Evolutionary conservation across 2,888 invertebrate genomes (phyloP).

Genomic region (Ochropacha duplaris): DNA sequence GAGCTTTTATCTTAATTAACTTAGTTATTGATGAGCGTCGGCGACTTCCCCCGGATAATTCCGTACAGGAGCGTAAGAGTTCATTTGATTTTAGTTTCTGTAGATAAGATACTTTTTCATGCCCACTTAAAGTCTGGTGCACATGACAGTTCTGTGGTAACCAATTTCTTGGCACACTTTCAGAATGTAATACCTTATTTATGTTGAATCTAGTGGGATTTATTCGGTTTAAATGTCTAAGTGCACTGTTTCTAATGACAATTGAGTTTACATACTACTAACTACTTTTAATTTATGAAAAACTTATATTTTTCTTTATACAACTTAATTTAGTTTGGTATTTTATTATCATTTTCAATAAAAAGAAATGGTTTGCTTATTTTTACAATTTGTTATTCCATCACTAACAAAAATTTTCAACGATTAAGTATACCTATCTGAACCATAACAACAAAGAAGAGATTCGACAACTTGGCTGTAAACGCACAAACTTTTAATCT

Average conservation of each 20-base stretch:
- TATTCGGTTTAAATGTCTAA: not conserved
- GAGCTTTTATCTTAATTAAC: constrained; percentile 58
- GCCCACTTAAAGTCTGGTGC: not conserved
- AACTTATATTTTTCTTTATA: no score
- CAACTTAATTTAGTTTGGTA: no score
- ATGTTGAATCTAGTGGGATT: not conserved
- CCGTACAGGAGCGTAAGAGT: constrained; percentile 18
- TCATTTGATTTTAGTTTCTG: constrained; percentile 32
- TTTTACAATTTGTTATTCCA: not conserved
- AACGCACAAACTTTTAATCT: constrained; percentile 1
- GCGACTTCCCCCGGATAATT: constrained; percentile 29
- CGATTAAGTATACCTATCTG: not conserved
- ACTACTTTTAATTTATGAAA: not conserved
- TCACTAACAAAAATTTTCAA: not conserved
- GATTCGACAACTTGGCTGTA: not conserved
- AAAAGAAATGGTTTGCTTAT: no score
- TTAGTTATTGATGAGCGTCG: constrained; percentile 47
- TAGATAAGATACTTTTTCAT: constrained; percentile 1
- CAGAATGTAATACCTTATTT: not conserved
- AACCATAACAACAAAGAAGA: not conserved
- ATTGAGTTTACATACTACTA: not conserved
- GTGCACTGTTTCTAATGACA: not conserved
- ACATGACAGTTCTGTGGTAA: not conserved
- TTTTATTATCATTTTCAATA: no score
- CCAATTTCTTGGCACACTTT: not conserved